A percentile compares a stretch with the other conserved stretches of the same genome.
phyloP scores from a whole-genome alignment of 2,113 vertebrate genomes.

The Ellobius talpinus region DNA sequence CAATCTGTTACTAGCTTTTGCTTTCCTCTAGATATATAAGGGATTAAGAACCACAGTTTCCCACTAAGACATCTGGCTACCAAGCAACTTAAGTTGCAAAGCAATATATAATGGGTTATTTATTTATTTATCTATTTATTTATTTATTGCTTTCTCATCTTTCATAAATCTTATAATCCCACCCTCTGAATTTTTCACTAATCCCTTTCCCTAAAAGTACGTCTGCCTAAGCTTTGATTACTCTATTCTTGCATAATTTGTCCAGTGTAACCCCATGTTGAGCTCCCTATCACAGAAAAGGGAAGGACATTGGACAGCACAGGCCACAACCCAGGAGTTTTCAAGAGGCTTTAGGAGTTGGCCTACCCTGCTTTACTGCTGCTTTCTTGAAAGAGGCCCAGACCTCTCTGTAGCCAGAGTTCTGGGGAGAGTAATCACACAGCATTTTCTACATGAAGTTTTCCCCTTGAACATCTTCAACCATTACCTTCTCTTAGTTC shows the following conservation, averaged over 20 bases:
- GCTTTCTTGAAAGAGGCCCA: conserved; percentile 14
- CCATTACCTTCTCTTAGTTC: not conserved
- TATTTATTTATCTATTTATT: not conserved
- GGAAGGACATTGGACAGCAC: not conserved
- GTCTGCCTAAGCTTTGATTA: conserved; percentile 49
- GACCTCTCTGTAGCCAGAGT: not conserved
- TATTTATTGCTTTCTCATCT: conserved; percentile 46
- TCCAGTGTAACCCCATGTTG: conserved; percentile 11
- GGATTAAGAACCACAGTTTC: conserved; percentile 75
- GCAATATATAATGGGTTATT: not conserved
- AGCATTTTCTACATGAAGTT: not conserved
- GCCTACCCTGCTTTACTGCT: not conserved
- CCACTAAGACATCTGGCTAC: conserved; percentile 77
- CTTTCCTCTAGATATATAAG: conserved; percentile 67
- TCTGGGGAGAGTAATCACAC: not conserved
- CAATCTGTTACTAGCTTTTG: conserved; percentile 76
- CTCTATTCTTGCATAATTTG: conserved; percentile 38
- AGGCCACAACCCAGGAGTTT: not conserved
- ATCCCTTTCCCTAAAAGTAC: not conserved
- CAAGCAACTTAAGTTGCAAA: conserved; percentile 69
- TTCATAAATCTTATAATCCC: conserved; percentile 39
- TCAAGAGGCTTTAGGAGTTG: not conserved
- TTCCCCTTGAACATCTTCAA: conserved; percentile 20
- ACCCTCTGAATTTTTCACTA: conserved; percentile 55
- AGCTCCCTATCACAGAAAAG: conserved; percentile 31